Conservation (phyloP, 2,797 vertebrate species). For the Gouania willdenowi region DNA sequence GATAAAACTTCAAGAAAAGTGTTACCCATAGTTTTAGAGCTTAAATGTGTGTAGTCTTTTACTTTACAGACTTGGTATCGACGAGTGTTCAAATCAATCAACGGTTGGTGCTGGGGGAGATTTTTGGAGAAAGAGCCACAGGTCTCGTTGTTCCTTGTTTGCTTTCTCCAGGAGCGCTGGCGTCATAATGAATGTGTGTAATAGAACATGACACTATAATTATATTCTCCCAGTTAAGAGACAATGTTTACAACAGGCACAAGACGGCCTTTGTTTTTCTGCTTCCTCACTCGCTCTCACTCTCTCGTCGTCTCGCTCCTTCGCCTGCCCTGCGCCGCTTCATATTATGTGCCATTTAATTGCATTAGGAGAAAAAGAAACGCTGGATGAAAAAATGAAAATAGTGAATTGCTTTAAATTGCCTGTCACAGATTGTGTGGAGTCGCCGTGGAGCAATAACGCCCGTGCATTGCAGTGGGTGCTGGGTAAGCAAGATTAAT, state of each 20-base stretch:
- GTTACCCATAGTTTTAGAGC: no score
- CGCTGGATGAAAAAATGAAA: slow-evolving; percentile 62
- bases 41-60: no score
- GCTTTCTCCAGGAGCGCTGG: slow-evolving; percentile 28
- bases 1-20: no score
- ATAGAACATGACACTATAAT: slow-evolving; percentile 74
- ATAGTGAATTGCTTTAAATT: slow-evolving; percentile 73
- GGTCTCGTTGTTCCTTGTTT: slow-evolving; percentile 35
- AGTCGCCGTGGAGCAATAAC: slow-evolving; percentile 42
- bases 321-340: slow-evolving; percentile 29
- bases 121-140: slow-evolving; percentile 21
- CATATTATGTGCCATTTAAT: slow-evolving; percentile 65
- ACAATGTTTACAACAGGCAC: slow-evolving; percentile 67
- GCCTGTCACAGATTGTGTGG: slow-evolving; percentile 65
- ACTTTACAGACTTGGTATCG: no score
- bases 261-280: slow-evolving; percentile 54
- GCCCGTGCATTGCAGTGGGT: slow-evolving; percentile 25
- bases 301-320: slow-evolving; percentile 23
- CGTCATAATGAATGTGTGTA: slow-evolving; percentile 70
- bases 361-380: slow-evolving; percentile 49
- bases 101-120: slow-evolving; percentile 9
- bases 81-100: no score
- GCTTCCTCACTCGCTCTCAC: slow-evolving; percentile 20
- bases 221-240: slow-evolving; percentile 69
- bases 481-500: slow-evolving; percentile 65